phyloP scores from a whole-genome alignment of 2,888 invertebrate genomes.

The Leucophora obtusa region DNA sequence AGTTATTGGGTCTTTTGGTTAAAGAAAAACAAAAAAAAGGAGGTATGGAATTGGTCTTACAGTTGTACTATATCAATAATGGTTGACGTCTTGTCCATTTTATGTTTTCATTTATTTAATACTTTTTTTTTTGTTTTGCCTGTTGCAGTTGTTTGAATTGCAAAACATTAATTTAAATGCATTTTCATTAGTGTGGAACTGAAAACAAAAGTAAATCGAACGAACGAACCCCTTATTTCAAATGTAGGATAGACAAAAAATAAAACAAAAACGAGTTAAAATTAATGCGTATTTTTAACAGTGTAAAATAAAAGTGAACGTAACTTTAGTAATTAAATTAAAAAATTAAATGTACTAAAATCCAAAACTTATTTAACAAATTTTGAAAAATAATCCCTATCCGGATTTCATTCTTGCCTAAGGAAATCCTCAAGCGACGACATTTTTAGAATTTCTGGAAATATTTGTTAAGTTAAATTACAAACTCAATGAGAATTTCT shows the following conservation, averaged over 20 bases:
- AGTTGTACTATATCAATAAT: conserved; percentile 39
- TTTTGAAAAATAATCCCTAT: too few relatives aligned
- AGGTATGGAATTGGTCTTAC: conserved; percentile 5
- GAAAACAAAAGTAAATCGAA: background rate
- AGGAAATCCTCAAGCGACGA: too few relatives aligned
- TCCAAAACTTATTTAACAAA: too few relatives aligned
- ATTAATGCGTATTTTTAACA: background rate
- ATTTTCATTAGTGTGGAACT: conserved; percentile 36
- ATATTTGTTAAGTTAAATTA: too few relatives aligned
- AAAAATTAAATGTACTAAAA: too few relatives aligned
- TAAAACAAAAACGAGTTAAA: background rate
- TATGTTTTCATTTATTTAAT: conserved; percentile 36
- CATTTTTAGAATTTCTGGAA: too few relatives aligned
- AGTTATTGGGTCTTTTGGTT: conserved; percentile 45
- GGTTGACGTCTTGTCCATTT: conserved; percentile 50
- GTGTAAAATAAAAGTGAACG: background rate
- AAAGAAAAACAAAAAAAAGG: conserved; percentile 10
- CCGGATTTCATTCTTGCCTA: too few relatives aligned
- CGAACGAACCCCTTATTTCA: conserved; percentile 2
- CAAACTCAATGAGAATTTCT: too few relatives aligned
- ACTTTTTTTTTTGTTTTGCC: background rate
- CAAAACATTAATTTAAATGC: conserved; percentile 50
- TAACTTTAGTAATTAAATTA: too few relatives aligned
- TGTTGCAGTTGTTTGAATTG: conserved; percentile 33
- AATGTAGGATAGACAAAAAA: background rate